A percentile compares a stretch with the other conserved stretches of the same genome.
Evolutionary conservation across 1,140 invertebrate genomes (phyloP).

Genomic region (Drosophila pseudoananassae): DNA sequence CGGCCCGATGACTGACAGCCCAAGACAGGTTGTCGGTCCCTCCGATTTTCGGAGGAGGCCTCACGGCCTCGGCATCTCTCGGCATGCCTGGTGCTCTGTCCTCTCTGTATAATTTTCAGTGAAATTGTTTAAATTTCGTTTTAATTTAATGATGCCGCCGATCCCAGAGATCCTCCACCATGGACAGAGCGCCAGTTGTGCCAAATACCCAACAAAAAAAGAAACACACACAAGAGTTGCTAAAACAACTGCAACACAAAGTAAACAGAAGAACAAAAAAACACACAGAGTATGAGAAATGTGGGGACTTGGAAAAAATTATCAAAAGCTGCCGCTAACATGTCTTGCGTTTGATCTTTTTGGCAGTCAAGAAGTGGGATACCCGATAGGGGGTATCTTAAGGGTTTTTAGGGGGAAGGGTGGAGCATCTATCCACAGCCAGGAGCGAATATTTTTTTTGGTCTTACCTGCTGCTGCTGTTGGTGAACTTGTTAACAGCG

Average conservation of each 20-base stretch:
- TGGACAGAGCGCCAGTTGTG: slow-evolving; percentile 70
- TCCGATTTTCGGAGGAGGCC: neutral
- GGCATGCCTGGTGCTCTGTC: slow-evolving; percentile 7
- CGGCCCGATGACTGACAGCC: slow-evolving; percentile 65
- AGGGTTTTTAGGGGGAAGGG: slow-evolving; percentile 11
- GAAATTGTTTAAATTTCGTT: slow-evolving; percentile 83
- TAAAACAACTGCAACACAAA: slow-evolving; percentile 34
- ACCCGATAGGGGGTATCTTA: slow-evolving; percentile 17
- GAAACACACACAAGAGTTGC: slow-evolving; percentile 8
- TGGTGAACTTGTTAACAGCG: slow-evolving; percentile 79
- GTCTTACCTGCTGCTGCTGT: slow-evolving; percentile 62
- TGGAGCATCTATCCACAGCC: slow-evolving; percentile 26
- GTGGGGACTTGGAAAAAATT: slow-evolving; percentile 69
- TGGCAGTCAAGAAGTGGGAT: slow-evolving; percentile 20
- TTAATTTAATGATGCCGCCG: slow-evolving; percentile 80
- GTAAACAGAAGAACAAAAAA: slow-evolving; percentile 21
- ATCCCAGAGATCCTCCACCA: slow-evolving; percentile 29
- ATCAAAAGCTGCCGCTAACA: slow-evolving; percentile 79
- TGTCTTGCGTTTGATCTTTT: slow-evolving; percentile 78
- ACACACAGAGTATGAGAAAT: slow-evolving; percentile 72
- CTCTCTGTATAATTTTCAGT: slow-evolving; percentile 79
- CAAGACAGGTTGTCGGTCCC: slow-evolving; percentile 66
- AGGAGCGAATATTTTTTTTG: slow-evolving; percentile 24
- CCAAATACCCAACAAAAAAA: slow-evolving; percentile 27
- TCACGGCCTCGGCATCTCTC: neutral